Base-by-base conservation (phyloP, 2,888 invertebrate species). In the Coelinius sp. region DNA sequence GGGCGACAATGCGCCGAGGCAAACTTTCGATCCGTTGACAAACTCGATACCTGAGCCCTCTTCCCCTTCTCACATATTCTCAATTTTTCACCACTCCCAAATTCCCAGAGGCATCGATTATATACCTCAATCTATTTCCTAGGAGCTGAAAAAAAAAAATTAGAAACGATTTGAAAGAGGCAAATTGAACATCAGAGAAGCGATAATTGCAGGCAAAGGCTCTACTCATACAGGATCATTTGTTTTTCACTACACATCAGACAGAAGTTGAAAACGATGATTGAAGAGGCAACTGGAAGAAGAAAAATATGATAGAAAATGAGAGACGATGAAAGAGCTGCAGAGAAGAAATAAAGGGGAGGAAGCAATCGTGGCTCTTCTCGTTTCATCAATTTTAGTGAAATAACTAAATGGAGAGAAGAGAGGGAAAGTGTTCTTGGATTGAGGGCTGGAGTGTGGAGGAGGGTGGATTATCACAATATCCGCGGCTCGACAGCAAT, bases 1-100 rank as follows among this genome's bases (percentile, higher is more conserved):
- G 71, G 74, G 76, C 79, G 79, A 84, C 84, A 76, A 74, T 75
- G 70, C 69, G 71, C 73, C 78, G 17, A 81, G 83, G 79, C 83
- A 82, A 85, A 84, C 83, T 84, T 85, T 85, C 84, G 82, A 82
- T 83, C 82, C 77, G 78, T 77, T 77, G 73, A 44, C 49, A 66
- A 71, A 71, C 59, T 71, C 24, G 71, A 71, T 71, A 71, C 71
- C 71, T 62, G 68, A 69, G 62, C 59, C 35, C 59, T 20, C 35
- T 59, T 20, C 35, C 59, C 17, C 59, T n/a, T 14, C 35, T 6
- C 35, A 35, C 35, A 35, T 14, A 31, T 59, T 25, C 59, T 59
- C 7, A 31, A 12, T 59, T 59, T 59, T 59, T 59, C 20, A 3
- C 35, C 17, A 20, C 14, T 17, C 14, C 59, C 46, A 6, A 49